phyloP scores from a whole-genome alignment of 1,140 invertebrate species.

The Drosophila nannoptera region DNA sequence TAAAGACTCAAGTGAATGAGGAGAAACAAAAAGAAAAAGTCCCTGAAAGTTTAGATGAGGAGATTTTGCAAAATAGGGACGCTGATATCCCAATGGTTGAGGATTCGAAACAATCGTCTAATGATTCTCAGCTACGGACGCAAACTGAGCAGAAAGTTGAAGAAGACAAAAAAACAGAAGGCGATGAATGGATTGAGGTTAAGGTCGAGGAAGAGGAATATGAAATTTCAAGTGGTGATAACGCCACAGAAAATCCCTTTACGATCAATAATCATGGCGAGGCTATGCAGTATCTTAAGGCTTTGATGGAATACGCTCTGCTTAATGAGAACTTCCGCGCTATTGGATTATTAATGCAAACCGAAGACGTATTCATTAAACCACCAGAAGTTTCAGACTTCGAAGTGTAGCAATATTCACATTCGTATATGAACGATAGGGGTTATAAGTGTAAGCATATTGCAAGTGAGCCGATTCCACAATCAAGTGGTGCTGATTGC shows the following conservation, averaged over 20 bases:
- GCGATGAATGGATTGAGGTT: too few relatives aligned
- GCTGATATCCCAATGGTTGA: neutral
- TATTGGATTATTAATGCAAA: slow-evolving; percentile 54
- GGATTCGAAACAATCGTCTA: neutral
- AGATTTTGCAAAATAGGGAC: neutral
- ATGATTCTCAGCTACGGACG: neutral
- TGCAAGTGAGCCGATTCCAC: neutral
- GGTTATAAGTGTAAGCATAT: neutral
- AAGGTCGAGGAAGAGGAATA: neutral
- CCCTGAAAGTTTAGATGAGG: neutral
- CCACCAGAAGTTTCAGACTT: slow-evolving; percentile 40
- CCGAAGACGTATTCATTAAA: slow-evolving; percentile 46
- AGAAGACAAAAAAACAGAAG: neutral
- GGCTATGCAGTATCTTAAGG: slow-evolving; percentile 48
- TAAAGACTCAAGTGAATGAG: slow-evolving; percentile 24
- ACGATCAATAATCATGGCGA: slow-evolving; percentile 29
- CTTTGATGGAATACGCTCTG: slow-evolving; percentile 63
- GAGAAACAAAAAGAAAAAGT: neutral
- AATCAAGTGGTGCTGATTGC: too few relatives aligned
- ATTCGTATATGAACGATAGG: too few relatives aligned
- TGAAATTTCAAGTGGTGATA: neutral
- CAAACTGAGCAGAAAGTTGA: neutral
- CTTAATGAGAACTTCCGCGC: slow-evolving; percentile 61
- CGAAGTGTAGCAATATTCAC: slow-evolving; percentile 13
- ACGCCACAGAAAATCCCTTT: neutral